A percentile compares a stretch with the other conserved stretches of the same genome.
Conservation (phyloP, 2,113 vertebrate species). For the Choloepus hoffmanni region DNA sequence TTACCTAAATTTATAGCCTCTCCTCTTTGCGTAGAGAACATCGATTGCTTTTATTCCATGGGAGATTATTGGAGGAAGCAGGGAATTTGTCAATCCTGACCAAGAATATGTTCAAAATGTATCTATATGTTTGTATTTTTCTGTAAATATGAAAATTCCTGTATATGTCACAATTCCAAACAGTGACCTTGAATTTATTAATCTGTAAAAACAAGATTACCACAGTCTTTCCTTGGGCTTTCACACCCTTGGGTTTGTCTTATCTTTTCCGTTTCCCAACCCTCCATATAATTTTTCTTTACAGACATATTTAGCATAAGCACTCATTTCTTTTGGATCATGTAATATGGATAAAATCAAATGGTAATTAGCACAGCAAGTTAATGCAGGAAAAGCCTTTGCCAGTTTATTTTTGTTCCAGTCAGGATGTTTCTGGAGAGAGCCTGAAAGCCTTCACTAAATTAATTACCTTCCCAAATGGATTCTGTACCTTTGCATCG, state of each 20-base stretch:
- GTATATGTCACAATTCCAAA: background rate
- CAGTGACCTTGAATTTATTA: background rate
- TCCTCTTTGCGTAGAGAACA: constrained; percentile 20
- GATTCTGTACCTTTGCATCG: background rate
- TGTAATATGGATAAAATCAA: constrained; percentile 33
- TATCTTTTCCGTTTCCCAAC: background rate
- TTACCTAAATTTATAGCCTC: background rate
- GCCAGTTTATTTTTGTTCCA: constrained; percentile 9
- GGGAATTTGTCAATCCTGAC: background rate
- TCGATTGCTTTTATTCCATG: background rate
- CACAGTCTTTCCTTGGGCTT: background rate
- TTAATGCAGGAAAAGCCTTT: constrained; percentile 28
- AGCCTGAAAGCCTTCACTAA: background rate
- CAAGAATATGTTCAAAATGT: background rate
- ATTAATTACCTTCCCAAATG: background rate
- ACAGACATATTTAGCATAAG: background rate
- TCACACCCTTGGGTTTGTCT: background rate
- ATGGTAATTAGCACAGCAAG: constrained; percentile 54
- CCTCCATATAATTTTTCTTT: background rate
- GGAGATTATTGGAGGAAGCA: background rate
- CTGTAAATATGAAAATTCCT: background rate
- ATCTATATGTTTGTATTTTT: background rate
- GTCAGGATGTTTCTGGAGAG: background rate
- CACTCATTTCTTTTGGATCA: constrained; percentile 48
- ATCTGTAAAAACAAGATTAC: background rate